Conservation (phyloP, 2,888 invertebrate species). For the Perdita meconis region DNA sequence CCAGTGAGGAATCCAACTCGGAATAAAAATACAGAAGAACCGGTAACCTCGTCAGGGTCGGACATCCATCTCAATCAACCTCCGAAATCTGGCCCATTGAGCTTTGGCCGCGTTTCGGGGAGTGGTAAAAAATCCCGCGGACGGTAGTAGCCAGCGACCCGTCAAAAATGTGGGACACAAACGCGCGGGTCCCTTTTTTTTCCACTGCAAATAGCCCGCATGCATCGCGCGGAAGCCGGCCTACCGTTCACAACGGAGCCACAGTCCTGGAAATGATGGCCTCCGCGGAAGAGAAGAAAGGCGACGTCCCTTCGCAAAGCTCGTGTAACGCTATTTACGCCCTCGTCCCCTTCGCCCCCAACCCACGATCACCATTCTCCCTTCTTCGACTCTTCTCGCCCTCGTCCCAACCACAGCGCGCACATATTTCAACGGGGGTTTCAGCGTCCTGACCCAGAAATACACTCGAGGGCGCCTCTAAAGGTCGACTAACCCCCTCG, state of each 20-base stretch:
- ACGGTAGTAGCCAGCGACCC: conserved; percentile 63
- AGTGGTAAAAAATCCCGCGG: conserved; percentile 10
- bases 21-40: neutral
- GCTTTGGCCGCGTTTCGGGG: conserved; percentile 7
- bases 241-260: conserved; percentile 70
- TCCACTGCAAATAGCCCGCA: conserved; percentile 75
- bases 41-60: conserved; percentile 21
- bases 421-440: conserved; percentile 62
- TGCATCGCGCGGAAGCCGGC: conserved; percentile 68
- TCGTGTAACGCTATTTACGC: conserved; percentile 69
- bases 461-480: conserved; percentile 56
- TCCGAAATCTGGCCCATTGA: conserved; percentile 40
- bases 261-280: conserved; percentile 72
- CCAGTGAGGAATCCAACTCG: neutral
- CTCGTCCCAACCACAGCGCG: too few relatives aligned
- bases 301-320: too few relatives aligned
- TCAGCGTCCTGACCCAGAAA: conserved; percentile 74
- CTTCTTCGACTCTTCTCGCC: conserved; percentile 34
- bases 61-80: conserved; percentile 27
- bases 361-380: conserved; percentile 24
- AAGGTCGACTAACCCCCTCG: conserved; percentile 23
- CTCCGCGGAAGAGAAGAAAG: conserved; percentile 68
- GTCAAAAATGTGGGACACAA: conserved; percentile 73
- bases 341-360: conserved; percentile 43
- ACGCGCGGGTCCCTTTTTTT: conserved; percentile 48